Percentiles rank a stretch among this genome's conserved stretches.
These are phyloP conservation scores for Myrmecophaga tridactyla DNA, from an alignment of 2,113 vertebrate species.

Conservation along the genomic window DNA sequence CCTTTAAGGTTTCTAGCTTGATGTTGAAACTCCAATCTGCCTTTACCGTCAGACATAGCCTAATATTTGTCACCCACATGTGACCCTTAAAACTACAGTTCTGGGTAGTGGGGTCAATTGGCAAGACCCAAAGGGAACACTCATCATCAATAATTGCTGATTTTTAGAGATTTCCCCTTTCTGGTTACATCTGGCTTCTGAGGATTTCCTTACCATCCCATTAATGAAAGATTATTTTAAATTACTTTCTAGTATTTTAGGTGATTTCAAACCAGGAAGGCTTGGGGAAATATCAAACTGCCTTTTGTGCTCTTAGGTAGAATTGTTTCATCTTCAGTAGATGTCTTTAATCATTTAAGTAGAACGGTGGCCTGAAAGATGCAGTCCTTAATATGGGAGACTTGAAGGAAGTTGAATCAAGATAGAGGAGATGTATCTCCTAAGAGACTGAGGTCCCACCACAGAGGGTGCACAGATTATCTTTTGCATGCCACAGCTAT, in stretches of 20 bases:
- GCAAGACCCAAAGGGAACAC: background rate
- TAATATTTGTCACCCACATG: background rate
- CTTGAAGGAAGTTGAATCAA: background rate
- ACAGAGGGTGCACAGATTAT: background rate
- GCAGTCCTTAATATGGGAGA: background rate
- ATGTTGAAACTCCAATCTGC: background rate
- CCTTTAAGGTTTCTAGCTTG: background rate
- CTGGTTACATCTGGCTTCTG: background rate
- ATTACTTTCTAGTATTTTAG: background rate
- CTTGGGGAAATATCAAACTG: background rate
- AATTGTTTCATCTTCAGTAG: background rate
- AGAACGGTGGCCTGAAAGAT: background rate
- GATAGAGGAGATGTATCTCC: background rate
- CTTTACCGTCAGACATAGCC: background rate
- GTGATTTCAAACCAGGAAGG: background rate
- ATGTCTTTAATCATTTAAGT: background rate
- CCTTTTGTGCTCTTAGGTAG: background rate
- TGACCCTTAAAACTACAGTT: background rate
- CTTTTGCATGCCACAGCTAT: background rate
- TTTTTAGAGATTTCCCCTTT: conserved; percentile 1
- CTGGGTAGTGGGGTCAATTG: background rate
- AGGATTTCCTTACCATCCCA: background rate
- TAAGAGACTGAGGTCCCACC: background rate
- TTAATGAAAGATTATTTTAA: background rate
- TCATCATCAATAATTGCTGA: background rate